Conservation (phyloP, 1,140 invertebrate genomes). For the Drusus annulatus region DNA sequence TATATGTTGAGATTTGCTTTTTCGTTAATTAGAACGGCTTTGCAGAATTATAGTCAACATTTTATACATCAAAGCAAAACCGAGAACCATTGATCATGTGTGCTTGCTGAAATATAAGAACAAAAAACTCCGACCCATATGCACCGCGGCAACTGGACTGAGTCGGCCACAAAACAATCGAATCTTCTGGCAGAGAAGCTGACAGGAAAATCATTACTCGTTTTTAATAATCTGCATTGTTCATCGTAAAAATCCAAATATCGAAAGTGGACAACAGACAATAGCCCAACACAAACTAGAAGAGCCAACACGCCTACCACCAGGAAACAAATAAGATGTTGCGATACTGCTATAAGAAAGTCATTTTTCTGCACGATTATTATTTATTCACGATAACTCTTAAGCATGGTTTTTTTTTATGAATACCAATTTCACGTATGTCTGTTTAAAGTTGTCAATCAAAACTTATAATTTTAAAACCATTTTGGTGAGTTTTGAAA, state of each 20-base stretch:
- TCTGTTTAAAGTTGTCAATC: too few species aligned
- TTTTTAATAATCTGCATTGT: constrained; percentile 29
- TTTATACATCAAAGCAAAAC: neutral
- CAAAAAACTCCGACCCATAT: neutral
- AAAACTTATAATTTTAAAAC: too few species aligned
- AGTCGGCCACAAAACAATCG: constrained; percentile 40
- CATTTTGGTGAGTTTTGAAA: too few species aligned
- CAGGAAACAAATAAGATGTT: constrained; percentile 13
- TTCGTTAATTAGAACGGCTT: too few species aligned
- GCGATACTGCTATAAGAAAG: constrained; percentile 19
- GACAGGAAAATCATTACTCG: constrained; percentile 35
- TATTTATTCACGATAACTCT: neutral
- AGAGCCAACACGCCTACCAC: constrained; percentile 7
- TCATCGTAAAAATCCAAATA: constrained; percentile 13
- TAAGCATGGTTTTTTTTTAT: too few species aligned
- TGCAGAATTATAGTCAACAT: neutral
- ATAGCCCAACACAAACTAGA: neutral
- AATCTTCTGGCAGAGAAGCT: constrained; percentile 9
- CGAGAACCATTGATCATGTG: neutral
- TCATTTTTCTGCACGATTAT: constrained; percentile 41
- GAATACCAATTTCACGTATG: too few species aligned
- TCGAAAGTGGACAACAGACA: constrained; percentile 41
- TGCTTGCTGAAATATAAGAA: neutral
- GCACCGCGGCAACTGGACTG: constrained; percentile 18
- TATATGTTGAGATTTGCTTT: too few species aligned